Conservation (phyloP, 2,113 vertebrate species). For the Bagarius yarrelli region DNA sequence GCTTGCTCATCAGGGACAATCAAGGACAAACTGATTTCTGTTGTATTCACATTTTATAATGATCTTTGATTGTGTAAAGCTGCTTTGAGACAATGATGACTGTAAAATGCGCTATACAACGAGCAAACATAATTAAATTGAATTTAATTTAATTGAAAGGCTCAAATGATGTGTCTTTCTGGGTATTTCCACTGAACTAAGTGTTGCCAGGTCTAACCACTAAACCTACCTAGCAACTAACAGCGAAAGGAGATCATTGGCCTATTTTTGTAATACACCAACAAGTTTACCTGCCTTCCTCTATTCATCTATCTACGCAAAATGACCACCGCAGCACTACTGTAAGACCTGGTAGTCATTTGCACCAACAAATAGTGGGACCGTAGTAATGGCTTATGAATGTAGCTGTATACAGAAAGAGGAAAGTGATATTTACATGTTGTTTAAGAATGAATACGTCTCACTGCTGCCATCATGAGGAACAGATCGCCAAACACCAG, state of each 20-base stretch:
- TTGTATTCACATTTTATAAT: too few relatives aligned
- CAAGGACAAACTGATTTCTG: too few relatives aligned
- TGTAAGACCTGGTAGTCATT: not conserved
- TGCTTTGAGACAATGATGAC: too few relatives aligned
- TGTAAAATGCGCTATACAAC: too few relatives aligned
- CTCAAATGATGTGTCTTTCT: not conserved
- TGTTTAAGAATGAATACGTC: not conserved
- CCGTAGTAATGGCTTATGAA: not conserved
- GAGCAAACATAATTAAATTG: too few relatives aligned
- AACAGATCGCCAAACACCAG: not conserved
- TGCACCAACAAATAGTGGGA: not conserved
- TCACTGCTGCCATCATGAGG: conserved; percentile 22
- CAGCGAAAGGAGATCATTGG: not conserved
- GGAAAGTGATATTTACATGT: too few relatives aligned
- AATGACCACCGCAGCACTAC: not conserved
- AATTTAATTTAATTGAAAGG: too few relatives aligned
- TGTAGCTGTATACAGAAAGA: too few relatives aligned
- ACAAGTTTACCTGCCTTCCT: not conserved
- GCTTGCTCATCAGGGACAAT: too few relatives aligned
- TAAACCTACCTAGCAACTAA: not conserved
- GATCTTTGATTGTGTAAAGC: too few relatives aligned
- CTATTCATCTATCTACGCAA: not conserved
- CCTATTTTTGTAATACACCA: not conserved
- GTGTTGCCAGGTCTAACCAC: not conserved
- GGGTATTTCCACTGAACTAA: not conserved